phyloP scores from a whole-genome alignment of 2,888 invertebrate species.

The Leucoma salicis region DNA sequence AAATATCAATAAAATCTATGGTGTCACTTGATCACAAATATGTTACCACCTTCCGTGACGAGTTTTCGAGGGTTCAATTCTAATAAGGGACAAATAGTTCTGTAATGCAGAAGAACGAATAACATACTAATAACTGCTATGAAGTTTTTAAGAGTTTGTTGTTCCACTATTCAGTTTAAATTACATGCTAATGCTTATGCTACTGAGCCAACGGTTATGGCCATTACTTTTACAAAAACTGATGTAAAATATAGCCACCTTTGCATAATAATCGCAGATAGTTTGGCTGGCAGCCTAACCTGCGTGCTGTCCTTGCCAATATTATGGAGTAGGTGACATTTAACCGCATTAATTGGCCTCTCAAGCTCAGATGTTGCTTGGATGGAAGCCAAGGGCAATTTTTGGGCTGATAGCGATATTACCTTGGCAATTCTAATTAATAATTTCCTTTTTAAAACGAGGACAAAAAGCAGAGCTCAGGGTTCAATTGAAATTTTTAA shows the following conservation, averaged over 20 bases:
- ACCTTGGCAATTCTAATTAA: conserved; percentile 16
- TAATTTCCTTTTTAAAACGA: conserved; percentile 13
- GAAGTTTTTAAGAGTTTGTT: too few relatives aligned
- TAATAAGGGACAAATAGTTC: too few relatives aligned
- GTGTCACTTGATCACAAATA: too few relatives aligned
- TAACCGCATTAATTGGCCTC: conserved; percentile 47
- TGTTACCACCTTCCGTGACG: too few relatives aligned
- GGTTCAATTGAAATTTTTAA: too few relatives aligned
- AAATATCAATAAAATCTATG: too few relatives aligned
- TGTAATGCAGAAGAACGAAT: too few relatives aligned
- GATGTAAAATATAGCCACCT: not conserved
- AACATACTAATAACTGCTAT: too few relatives aligned
- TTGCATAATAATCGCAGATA: conserved; percentile 29
- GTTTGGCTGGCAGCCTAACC: conserved; percentile 55
- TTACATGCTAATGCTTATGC: not conserved
- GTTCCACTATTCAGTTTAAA: not conserved
- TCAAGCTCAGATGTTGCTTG: conserved; percentile 43
- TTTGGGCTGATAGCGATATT: conserved; percentile 25
- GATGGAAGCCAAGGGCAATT: conserved; percentile 42
- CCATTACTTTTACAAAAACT: conserved; percentile 11
- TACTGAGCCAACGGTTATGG: conserved; percentile 6
- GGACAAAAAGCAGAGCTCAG: too few relatives aligned
- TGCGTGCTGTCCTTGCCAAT: conserved; percentile 46
- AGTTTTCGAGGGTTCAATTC: too few relatives aligned
- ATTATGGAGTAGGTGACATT: conserved; percentile 41